Evolutionary conservation across 2,113 vertebrate genomes (phyloP).

Genomic region (Oxyura jamaicensis): DNA sequence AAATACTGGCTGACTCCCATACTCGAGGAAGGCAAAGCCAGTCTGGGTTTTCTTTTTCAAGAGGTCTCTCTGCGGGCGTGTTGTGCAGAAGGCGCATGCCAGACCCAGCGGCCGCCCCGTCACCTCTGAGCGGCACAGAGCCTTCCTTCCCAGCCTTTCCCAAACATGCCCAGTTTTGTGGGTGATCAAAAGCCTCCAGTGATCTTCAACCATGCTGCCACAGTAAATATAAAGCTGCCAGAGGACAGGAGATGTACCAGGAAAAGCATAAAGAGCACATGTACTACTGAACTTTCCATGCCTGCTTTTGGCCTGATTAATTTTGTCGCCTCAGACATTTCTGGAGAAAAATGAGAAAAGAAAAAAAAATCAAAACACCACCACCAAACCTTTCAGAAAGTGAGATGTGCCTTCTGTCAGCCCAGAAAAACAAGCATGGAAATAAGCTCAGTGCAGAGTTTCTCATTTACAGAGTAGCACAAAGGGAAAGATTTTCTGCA

Average conservation of each 20-base stretch:
- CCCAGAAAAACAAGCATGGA: neutral
- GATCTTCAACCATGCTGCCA: constrained; percentile 25
- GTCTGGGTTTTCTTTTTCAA: neutral
- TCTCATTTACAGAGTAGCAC: neutral
- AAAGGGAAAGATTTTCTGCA: neutral
- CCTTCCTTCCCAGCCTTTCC: neutral
- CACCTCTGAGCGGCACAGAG: neutral
- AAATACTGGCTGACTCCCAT: neutral
- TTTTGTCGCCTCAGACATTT: constrained; percentile 17
- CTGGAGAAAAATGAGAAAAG: neutral
- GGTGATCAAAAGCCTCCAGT: constrained; percentile 39
- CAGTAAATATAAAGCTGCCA: constrained; percentile 38
- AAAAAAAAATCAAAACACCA: neutral
- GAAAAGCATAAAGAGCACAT: constrained; percentile 4
- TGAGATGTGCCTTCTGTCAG: neutral
- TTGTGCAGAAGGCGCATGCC: accelerated
- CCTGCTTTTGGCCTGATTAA: neutral
- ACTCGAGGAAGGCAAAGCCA: constrained; percentile 26
- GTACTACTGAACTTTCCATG: neutral
- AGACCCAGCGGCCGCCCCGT: neutral
- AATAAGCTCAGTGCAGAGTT: neutral
- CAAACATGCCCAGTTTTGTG: neutral
- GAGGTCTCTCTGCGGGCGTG: neutral
- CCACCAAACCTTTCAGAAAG: neutral
- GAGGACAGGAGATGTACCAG: neutral